Percentiles rank a stretch among this genome's conserved stretches.
Conservation (phyloP, 1,140 invertebrate species). For the Macrosteles quadrilineatus region DNA sequence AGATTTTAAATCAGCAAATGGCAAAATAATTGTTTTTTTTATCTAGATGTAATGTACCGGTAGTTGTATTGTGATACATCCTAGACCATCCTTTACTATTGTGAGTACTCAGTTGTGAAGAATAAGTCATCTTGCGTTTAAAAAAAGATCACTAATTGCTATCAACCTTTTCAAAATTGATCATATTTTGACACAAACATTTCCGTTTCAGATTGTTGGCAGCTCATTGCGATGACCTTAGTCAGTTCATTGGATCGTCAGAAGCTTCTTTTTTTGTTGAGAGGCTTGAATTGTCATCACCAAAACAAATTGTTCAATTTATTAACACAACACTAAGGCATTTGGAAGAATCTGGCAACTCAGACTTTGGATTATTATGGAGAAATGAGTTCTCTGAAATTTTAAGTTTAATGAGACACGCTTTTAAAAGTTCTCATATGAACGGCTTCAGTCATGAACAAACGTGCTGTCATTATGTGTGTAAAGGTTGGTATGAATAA, state of each 20-base stretch:
- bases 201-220: constrained; percentile 13
- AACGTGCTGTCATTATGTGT: not conserved
- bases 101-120: no score
- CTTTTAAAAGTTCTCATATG: not conserved
- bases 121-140: no score
- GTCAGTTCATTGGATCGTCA: not conserved
- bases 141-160: no score
- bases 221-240: not conserved
- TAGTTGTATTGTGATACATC: no score
- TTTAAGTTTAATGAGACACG: not conserved
- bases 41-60: no score
- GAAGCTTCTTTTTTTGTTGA: not conserved
- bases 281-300: not conserved
- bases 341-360: not conserved
- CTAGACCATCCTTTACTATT: no score
- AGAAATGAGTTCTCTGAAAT: not conserved
- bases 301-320: not conserved
- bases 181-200: no score
- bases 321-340: not conserved
- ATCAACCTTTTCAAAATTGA: no score
- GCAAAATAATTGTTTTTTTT: no score
- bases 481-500: no score
- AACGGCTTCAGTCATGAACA: not conserved
- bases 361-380: not conserved
- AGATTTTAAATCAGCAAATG: no score